Conservation (phyloP, 2,888 invertebrate genomes). For the Tupiocoris notatus region DNA sequence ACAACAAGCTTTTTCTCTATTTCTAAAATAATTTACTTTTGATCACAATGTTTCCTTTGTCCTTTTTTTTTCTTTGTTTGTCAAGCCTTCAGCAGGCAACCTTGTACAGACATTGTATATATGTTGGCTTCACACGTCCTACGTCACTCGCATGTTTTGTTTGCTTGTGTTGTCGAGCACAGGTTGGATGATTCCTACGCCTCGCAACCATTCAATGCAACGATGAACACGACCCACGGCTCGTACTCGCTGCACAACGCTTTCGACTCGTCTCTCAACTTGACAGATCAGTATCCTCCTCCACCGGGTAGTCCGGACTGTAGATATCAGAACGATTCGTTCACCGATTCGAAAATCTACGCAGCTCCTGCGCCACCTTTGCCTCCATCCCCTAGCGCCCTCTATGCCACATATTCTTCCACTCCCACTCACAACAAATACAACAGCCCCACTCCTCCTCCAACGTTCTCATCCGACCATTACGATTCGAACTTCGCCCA, state of each 20-base stretch:
- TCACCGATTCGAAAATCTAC: constrained; percentile 47
- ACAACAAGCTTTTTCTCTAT: too few species aligned
- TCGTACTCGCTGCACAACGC: constrained; percentile 31
- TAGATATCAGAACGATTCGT: constrained; percentile 47
- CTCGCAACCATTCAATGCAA: constrained; percentile 43
- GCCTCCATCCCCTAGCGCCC: background rate
- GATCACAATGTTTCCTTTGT: background rate
- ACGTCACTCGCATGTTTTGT: background rate
- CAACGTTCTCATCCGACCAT: background rate
- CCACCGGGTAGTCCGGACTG: constrained; percentile 25
- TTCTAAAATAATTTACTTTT: background rate
- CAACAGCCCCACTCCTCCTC: constrained; percentile 38
- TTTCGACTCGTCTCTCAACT: constrained; percentile 29
- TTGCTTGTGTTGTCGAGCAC: constrained; percentile 10
- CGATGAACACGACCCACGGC: constrained; percentile 43
- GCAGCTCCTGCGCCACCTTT: constrained; percentile 6
- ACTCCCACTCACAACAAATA: constrained; percentile 41
- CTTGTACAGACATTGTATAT: background rate
- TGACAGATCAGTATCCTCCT: constrained; percentile 13
- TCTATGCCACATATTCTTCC: background rate
- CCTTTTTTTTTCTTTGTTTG: background rate
- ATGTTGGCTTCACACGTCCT: background rate
- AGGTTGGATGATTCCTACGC: constrained; percentile 43
- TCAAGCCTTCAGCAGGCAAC: background rate
- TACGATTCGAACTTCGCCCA: constrained; percentile 19